Evolutionary conservation across 2,888 invertebrate species (phyloP).

Genomic region (Drosophila suboccidentalis): DNA sequence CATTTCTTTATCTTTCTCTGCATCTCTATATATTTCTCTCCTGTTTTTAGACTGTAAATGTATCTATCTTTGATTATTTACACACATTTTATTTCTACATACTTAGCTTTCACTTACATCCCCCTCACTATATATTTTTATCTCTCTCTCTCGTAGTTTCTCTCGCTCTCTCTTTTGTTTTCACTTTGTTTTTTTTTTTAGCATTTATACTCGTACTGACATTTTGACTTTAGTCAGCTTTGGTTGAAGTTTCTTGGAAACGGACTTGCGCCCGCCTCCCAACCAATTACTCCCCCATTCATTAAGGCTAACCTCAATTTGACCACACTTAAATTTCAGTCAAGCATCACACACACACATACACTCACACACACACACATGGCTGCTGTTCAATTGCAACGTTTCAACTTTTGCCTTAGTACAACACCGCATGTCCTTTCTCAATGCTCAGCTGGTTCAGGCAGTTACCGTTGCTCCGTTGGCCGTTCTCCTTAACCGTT

Average conservation of each 20-base stretch:
- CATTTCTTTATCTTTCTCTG: not conserved
- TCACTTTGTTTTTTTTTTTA: not conserved
- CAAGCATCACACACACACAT: conserved; percentile 21
- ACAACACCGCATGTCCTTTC: conserved; percentile 37
- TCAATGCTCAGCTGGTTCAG: not conserved
- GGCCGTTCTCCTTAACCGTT: conserved; percentile 2
- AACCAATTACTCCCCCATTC: conserved; percentile 66
- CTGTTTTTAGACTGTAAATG: no score
- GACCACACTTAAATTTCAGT: conserved; percentile 67
- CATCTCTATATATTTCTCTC: not conserved
- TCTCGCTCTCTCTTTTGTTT: not conserved
- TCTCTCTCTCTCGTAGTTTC: not conserved
- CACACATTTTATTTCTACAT: no score
- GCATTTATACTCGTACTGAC: conserved; percentile 18
- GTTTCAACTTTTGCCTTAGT: conserved; percentile 34
- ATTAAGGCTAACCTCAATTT: conserved; percentile 68
- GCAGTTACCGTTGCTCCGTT: conserved; percentile 1
- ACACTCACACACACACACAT: conserved; percentile 8
- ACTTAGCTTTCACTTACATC: not conserved
- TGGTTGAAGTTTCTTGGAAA: conserved; percentile 17
- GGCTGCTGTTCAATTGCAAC: conserved; percentile 27
- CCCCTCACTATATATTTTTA: not conserved
- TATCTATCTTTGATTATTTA: not conserved
- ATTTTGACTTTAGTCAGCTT: conserved; percentile 17
- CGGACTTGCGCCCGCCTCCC: not conserved